Evolutionary conservation across 2,888 invertebrate species (phyloP).

Genomic region (Aleiodes alternator): DNA sequence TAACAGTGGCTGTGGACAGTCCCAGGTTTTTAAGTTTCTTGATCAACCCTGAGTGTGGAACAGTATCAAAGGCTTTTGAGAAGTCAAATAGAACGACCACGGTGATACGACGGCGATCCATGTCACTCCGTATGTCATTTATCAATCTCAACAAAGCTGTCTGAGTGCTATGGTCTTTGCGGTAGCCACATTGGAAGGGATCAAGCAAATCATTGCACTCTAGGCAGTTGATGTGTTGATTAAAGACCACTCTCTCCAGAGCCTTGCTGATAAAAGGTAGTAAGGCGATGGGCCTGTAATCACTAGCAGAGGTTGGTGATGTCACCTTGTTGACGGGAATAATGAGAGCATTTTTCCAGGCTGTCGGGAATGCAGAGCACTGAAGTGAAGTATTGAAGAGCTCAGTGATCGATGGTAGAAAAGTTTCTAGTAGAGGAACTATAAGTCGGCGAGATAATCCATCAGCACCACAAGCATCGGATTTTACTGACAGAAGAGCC

Average conservation of each 20-base stretch:
- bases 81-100: too few relatives aligned
- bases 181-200: conserved; percentile 4
- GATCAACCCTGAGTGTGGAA: too few relatives aligned
- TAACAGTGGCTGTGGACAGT: too few relatives aligned
- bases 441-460: too few relatives aligned
- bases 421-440: too few relatives aligned
- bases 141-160: neutral
- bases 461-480: too few relatives aligned
- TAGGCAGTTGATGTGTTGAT: neutral
- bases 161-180: conserved; percentile 3
- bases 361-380: too few relatives aligned
- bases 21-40: too few relatives aligned
- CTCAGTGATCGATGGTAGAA: too few relatives aligned
- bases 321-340: neutral
- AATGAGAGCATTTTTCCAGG: neutral
- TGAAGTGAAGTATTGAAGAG: too few relatives aligned
- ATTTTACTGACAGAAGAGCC: too few relatives aligned
- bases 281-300: neutral
- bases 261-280: neutral
- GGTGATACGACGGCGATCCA: neutral
- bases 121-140: neutral
- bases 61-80: too few relatives aligned
- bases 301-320: neutral
- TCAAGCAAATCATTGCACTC: neutral
- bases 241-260: neutral